A percentile compares a stretch with the other conserved stretches of the same genome.
Conservation (phyloP, 2,113 vertebrate species). For the Pseudopipra pipra region DNA sequence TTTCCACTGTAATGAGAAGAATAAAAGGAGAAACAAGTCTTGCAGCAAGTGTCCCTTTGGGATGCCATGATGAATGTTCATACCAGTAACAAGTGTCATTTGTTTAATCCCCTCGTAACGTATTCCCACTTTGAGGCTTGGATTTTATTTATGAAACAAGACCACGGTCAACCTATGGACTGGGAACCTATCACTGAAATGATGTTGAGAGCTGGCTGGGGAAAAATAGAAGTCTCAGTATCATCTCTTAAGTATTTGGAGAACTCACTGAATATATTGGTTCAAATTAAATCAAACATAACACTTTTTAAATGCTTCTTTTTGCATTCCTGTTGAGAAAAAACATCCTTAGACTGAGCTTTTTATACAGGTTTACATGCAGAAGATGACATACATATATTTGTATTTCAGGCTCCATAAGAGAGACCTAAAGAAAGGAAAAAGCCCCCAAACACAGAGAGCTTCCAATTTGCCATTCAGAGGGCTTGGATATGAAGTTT, state of each 20-base stretch:
- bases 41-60: not conserved
- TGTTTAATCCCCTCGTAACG: not conserved
- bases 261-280: not conserved
- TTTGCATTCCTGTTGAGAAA: not conserved
- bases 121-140: not conserved
- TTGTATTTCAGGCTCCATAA: not conserved
- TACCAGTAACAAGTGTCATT: not conserved
- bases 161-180: not conserved
- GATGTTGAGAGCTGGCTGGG: not conserved
- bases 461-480: not conserved
- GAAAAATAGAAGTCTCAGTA: not conserved
- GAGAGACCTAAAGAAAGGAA: accelerated
- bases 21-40: not conserved
- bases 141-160: not conserved
- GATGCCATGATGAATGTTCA: not conserved
- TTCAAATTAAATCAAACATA: not conserved
- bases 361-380: not conserved
- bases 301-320: not conserved
- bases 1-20: not conserved
- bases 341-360: not conserved
- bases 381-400: not conserved
- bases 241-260: not conserved
- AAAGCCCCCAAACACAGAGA: not conserved
- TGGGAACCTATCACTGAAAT: not conserved
- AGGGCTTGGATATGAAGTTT: not conserved